Percentiles rank a stretch among this genome's conserved stretches.
These are phyloP conservation scores for Entomobrya proxima DNA, from an alignment of 2,888 invertebrate genomes.

Conservation along the genomic window DNA sequence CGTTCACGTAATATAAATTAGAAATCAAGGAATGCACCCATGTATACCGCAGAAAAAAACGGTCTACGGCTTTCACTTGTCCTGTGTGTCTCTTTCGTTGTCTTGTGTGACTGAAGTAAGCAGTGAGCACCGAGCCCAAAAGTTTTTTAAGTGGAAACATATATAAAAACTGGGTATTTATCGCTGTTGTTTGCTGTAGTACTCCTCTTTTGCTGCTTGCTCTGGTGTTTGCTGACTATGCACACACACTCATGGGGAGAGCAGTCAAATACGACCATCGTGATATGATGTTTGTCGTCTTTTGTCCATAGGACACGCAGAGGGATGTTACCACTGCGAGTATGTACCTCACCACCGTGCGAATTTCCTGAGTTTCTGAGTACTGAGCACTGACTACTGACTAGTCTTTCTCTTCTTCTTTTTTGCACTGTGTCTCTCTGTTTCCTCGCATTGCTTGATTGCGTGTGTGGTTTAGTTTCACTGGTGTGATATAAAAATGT, in stretches of 20 bases:
- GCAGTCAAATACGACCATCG: too few species aligned
- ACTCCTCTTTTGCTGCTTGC: too few species aligned
- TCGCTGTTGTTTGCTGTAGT: constrained; percentile 1
- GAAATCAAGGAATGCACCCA: constrained; percentile 45
- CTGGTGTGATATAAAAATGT: constrained; percentile 3
- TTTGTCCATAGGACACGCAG: background rate
- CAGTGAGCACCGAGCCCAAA: background rate
- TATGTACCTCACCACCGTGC: too few species aligned
- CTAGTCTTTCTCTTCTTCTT: constrained; percentile 22
- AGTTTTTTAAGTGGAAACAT: constrained; percentile 11
- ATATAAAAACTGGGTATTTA: constrained; percentile 24
- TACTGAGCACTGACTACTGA: constrained; percentile 2
- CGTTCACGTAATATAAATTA: constrained; percentile 19
- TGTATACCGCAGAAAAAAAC: constrained; percentile 12
- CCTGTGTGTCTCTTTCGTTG: background rate
- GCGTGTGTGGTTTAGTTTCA: constrained; percentile 28
- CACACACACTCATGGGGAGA: background rate
- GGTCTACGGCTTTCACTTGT: background rate
- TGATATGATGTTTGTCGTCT: too few species aligned
- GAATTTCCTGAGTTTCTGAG: background rate
- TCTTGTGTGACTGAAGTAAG: background rate
- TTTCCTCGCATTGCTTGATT: constrained; percentile 11
- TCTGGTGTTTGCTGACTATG: background rate
- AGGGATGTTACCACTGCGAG: background rate
- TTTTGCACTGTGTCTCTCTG: background rate